These are phyloP conservation scores for Tortricodes alternella DNA, from an alignment of 2,888 invertebrate species.

Conservation along the genomic window DNA sequence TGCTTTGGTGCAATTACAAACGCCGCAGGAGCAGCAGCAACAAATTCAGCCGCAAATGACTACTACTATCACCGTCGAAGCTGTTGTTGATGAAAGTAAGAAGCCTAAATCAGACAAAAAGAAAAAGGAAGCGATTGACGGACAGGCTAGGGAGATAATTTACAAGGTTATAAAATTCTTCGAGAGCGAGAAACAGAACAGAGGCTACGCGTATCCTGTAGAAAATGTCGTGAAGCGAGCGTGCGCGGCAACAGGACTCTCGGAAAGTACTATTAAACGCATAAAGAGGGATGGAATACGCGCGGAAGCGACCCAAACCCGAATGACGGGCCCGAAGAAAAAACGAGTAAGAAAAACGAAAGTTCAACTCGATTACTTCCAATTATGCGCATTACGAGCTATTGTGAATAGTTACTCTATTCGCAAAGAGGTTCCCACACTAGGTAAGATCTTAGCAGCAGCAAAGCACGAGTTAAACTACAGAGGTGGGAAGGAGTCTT, in stretches of 20 bases:
- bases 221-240: conserved; percentile 75
- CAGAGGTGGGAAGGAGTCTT: conserved; percentile 70
- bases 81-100: conserved; percentile 34
- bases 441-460: conserved; percentile 71
- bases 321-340: conserved; percentile 74
- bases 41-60: conserved; percentile 36
- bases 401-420: conserved; percentile 71
- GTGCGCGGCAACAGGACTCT: conserved; percentile 71
- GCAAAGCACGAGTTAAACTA: conserved; percentile 72
- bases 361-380: conserved; percentile 73
- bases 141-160: conserved; percentile 73
- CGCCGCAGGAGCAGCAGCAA: conserved; percentile 36
- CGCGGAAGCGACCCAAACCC: conserved; percentile 71
- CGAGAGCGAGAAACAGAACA: conserved; percentile 75
- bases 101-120: conserved; percentile 65
- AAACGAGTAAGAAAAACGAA: conserved; percentile 73
- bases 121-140: conserved; percentile 75
- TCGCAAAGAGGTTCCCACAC: conserved; percentile 71
- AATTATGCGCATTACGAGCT: conserved; percentile 67
- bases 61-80: conserved; percentile 14
- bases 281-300: conserved; percentile 71
- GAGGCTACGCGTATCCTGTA: conserved; percentile 73
- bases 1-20: conserved; percentile 30
- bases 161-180: conserved; percentile 76
- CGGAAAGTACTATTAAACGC: conserved; percentile 73